Base-by-base conservation (phyloP, 2,888 invertebrate genomes). In the Brenthis daphne region DNA sequence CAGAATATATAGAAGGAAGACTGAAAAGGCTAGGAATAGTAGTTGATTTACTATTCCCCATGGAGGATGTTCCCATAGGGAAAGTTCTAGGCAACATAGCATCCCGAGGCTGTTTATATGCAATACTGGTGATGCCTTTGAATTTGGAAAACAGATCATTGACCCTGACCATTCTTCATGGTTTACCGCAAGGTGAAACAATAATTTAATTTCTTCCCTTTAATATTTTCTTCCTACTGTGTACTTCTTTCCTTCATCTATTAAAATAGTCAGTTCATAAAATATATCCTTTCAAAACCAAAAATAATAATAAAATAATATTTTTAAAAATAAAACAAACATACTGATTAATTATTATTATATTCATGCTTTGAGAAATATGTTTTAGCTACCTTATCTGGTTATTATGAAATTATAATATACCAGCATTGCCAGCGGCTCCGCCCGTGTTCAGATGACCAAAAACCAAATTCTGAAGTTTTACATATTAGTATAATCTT, bases 131-230 rank as follows among this genome's bases (percentile, higher is more conserved):
- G 0, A 97, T 96, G 86, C 96, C 96, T 0, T 95, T 96, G 79
- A 98, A 99, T 83, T 97, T 97, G 82, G 96, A 96, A 75, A 95
- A 97, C 77, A 94, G 96, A 77, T 98, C 98, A 73, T 91, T 98
- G 60, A 99, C 98, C 0, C 93, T 99, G 14, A 98, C 98, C 75
- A 97, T 99, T 75, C 90, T 99, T 20, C 97, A 98, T 88, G 98
- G 98, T 24, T 90, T 97, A 75, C 97, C 98, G 0, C 97, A 97
- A 95, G 97, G 97, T 97, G 88, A 80, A 79, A 72, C 37, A 12
- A 11, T 56, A 6, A 11, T 16, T 8, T 58, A 20, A 33, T 50
- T 43, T 64, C 16, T 37, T 13, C 20, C 24, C 5, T 4, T 16
- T 12, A 53, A 43, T 55, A 54, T 1, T 14, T 12, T 20, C 0